A percentile compares a stretch with the other conserved stretches of the same genome.
Conservation (phyloP, 2,797 vertebrate species). For the Anomalospiza imberbis region DNA sequence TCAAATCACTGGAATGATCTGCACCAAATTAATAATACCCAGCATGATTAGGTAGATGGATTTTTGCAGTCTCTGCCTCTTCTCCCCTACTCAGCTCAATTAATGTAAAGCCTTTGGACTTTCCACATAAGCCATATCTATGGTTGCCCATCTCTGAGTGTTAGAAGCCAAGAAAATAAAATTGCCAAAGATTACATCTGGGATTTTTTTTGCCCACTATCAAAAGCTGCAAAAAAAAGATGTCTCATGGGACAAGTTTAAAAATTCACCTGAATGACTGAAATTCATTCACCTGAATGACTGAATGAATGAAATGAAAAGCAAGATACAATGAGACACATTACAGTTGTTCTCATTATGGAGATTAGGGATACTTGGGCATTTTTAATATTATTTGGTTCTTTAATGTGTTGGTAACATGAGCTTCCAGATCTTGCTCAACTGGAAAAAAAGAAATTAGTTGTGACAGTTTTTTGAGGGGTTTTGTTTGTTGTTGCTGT, state of each 20-base stretch:
- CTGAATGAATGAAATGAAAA: neutral
- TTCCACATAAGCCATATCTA: neutral
- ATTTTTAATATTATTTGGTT: neutral
- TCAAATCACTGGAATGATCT: neutral
- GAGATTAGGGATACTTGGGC: neutral
- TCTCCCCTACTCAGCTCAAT: neutral
- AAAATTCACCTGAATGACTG: neutral
- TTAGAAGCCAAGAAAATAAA: neutral
- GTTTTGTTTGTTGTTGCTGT: neutral
- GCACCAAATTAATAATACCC: neutral
- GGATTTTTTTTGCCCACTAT: neutral
- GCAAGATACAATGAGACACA: fast-evolving
- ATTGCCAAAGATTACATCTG: neutral
- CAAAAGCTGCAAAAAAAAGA: neutral
- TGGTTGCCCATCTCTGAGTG: neutral
- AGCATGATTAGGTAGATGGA: neutral
- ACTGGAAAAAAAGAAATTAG: neutral
- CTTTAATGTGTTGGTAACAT: neutral
- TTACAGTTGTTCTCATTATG: neutral
- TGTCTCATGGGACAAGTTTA: neutral
- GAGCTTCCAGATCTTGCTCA: neutral
- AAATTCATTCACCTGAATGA: neutral
- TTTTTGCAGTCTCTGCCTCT: neutral
- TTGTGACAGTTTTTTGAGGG: neutral
- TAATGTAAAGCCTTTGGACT: neutral